Base-by-base conservation (phyloP, 53 echinoderm and acorn worm genomes). In the Hippasteria phrygiana region DNA sequence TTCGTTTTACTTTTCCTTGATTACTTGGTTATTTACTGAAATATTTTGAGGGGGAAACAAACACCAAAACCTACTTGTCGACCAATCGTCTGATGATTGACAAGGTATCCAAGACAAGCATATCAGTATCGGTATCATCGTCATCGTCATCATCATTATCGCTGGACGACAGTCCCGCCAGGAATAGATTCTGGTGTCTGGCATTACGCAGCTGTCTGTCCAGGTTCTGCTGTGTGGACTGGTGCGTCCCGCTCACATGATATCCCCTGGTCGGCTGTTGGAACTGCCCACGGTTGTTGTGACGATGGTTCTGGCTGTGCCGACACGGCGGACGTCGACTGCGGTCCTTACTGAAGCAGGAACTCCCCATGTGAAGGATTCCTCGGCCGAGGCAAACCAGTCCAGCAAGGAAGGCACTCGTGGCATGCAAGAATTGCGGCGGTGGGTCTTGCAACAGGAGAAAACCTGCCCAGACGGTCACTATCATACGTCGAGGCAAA, bases 331-430 rank as follows among this genome's bases (percentile, higher is more conserved):
- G 59, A 29, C 33, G 70, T 81, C 75, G 75, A 80, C 94, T 88
- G 70, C 93, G 93, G 28, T 94, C 87, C 75, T 96, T 96, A 33
- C 96, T 95, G 69, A 96, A 87, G 66, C 96, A 96, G 56, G 96
- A 95, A 87, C 93, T 96, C 41, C 96, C 96, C 96, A 96, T 96
- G 84, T 42, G 90, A 75, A 70, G 73, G 38, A 86, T 71, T 41
- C 93, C 82, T 82, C 45, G 82, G 20, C 65, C 82, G 43, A 82
- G 82, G 82, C 63, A 43, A 12, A 66, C 82, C 13, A 82, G 14
- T 42, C 82, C 32, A 29, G 82, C 29, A 46, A 65, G 40, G n/a
- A 82, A 82, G 82, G 82, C 41, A 18, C 64, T 40, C 5, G 34
- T 45, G 32, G 64, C 82, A 82, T 65, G 17, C 34, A 66, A 65